A percentile compares a stretch with the other conserved stretches of the same genome.
Conservation (phyloP, 1,140 invertebrate genomes). For the Stegodyphus dumicola region DNA sequence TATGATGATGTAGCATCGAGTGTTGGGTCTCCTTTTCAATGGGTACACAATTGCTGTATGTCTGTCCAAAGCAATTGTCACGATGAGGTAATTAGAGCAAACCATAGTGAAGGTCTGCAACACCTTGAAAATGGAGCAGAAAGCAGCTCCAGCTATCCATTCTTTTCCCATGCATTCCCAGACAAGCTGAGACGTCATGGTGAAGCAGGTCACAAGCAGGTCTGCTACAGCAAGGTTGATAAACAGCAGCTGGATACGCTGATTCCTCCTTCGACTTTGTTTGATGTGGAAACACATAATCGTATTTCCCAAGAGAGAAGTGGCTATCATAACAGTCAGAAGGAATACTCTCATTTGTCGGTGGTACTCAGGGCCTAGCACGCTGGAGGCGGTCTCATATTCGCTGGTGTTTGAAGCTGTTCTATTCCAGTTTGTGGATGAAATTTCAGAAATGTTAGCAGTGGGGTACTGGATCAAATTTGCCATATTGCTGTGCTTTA, state of each 20-base stretch:
- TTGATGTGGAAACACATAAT: slow-evolving; percentile 21
- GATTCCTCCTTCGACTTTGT: background rate
- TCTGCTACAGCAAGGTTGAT: slow-evolving; percentile 68
- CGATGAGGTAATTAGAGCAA: slow-evolving; percentile 69
- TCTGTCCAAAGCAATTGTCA: slow-evolving; percentile 69
- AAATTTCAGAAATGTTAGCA: no score
- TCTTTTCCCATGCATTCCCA: slow-evolving; percentile 68
- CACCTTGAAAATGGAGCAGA: slow-evolving; percentile 68
- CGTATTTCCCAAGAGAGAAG: slow-evolving; percentile 32
- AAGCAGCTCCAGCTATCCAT: slow-evolving; percentile 67
- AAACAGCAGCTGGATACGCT: slow-evolving; percentile 64
- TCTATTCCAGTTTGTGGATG: no score
- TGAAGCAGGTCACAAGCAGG: slow-evolving; percentile 66
- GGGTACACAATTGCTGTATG: slow-evolving; percentile 62
- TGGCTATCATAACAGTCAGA: slow-evolving; percentile 31
- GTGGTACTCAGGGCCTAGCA: slow-evolving; percentile 52
- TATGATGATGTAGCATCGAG: background rate
- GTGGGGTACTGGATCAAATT: no score
- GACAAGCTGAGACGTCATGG: slow-evolving; percentile 66
- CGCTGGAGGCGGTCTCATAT: background rate
- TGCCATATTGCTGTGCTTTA: no score
- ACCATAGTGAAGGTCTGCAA: slow-evolving; percentile 68
- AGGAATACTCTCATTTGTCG: slow-evolving; percentile 13
- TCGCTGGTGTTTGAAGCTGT: no score
- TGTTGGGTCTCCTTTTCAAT: slow-evolving; percentile 1